Base-by-base conservation (phyloP, 2,113 vertebrate genomes). In the Ibidorhyncha struthersii region DNA sequence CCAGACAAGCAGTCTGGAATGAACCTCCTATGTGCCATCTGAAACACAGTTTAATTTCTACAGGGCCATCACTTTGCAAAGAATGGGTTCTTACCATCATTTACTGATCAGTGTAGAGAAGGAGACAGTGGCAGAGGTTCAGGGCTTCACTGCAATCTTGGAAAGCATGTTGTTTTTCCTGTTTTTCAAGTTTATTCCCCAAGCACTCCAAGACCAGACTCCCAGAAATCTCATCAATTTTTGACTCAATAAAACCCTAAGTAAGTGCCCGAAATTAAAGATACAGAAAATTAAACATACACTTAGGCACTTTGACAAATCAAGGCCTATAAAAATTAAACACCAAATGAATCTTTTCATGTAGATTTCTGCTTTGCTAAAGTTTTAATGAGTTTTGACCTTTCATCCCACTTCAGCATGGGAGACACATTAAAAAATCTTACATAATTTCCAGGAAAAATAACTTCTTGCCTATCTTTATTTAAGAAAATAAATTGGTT, bases 361-460 rank as follows among this genome's bases (percentile, higher is more conserved):
- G 78, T 17, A 36, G 52, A 38, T 93, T 89, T 66, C 67, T 74
- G 55, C 74, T 85, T 63, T 59, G 65, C 49, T 72, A 3, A 93
- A 74, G 56, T 86, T 93, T 86, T 89, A 86, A 71, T 80, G 56
- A 80, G 69, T 80, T 93, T 55, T 86, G 66, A 91, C 77, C 67
- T 95, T 91, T 83, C 62, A 47, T 71, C 56, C 47, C 40, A 22
- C 47, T 67, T 71, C 36, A 36, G 70, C 55, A 66, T 17, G 19
- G 67, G 36, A 80, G 77, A 83, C 21, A 5, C 38, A 7, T 62
- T 45, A 52, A 59, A 82, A 87, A 82, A 52, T 43, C 56, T 89
- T 23, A 36, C 20, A 12, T 40, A n/a, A 56, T 66, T 52, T 82
- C 36, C 41, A 79, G 50, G 45, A 55, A 79, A 88, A 93, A 40